These are phyloP conservation scores for Drosophila flavopinicola DNA, from an alignment of 2,888 invertebrate genomes.

Conservation along the genomic window DNA sequence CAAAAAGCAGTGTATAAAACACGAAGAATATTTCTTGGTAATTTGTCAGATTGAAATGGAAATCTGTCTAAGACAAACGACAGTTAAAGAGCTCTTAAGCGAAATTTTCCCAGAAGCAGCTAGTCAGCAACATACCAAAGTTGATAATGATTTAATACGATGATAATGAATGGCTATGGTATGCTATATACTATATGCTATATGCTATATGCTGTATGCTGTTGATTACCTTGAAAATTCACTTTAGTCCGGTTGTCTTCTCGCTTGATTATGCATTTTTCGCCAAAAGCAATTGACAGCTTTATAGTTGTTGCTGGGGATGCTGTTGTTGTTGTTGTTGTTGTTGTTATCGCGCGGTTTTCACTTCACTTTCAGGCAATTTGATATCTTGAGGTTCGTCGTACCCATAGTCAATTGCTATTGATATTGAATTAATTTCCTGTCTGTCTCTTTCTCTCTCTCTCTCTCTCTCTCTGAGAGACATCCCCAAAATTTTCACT, in stretches of 20 bases:
- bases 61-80: conserved; percentile 9
- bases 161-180: conserved; percentile 14
- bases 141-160: conserved; percentile 13
- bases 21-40: conserved; percentile 19
- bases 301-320: conserved; percentile 32
- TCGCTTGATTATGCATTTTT: conserved; percentile 48
- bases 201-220: too few relatives aligned
- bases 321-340: conserved; percentile 3
- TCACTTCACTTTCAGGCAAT: conserved; percentile 47
- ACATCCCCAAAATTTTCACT: conserved; percentile 19
- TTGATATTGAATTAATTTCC: conserved; percentile 69
- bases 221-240: conserved; percentile 46
- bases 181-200: not conserved
- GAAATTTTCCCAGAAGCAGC: conserved; percentile 14
- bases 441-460: conserved; percentile 22
- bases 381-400: conserved; percentile 40
- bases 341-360: conserved; percentile 33
- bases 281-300: conserved; percentile 49
- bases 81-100: conserved; percentile 13
- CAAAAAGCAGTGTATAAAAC: not conserved
- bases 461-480: not conserved
- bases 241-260: conserved; percentile 13
- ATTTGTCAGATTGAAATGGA: conserved; percentile 36
- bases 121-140: not conserved
- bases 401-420: conserved; percentile 42